A percentile compares a stretch with the other conserved stretches of the same genome.
Conservation (phyloP, 2,113 vertebrate species). For the Crotalus tigris region DNA sequence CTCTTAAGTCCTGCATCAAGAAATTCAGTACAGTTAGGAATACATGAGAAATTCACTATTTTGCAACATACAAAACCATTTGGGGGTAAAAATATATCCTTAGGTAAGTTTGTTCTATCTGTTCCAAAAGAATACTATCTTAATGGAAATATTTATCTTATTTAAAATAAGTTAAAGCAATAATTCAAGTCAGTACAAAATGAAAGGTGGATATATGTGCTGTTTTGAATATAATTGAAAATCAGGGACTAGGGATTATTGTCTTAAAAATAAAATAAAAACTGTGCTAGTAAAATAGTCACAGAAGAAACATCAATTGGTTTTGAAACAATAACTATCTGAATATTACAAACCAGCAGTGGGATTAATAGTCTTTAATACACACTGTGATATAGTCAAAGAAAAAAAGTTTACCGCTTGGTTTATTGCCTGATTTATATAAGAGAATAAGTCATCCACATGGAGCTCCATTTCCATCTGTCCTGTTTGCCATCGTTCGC, state of each 20-base stretch:
- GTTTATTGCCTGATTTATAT: slow-evolving; percentile 7
- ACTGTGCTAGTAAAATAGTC: neutral
- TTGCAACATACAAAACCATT: neutral
- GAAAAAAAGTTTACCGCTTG: neutral
- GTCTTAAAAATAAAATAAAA: neutral
- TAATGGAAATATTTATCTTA: rapidly evolving
- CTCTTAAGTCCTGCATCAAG: neutral
- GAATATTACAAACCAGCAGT: neutral
- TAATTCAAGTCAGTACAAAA: neutral
- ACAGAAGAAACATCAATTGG: neutral
- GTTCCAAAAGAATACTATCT: neutral
- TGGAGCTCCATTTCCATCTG: no score
- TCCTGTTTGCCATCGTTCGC: no score
- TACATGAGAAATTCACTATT: neutral
- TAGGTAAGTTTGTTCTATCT: neutral
- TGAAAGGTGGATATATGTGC: neutral
- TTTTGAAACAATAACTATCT: neutral
- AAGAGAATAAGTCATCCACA: neutral
- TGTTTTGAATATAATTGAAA: neutral
- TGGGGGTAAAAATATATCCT: neutral
- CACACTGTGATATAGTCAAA: neutral
- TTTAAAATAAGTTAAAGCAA: neutral
- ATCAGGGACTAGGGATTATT: neutral
- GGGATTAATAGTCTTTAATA: neutral
- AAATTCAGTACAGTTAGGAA: neutral